A percentile compares a stretch with the other conserved stretches of the same genome.
These are phyloP conservation scores for Artibeus jamaicensis DNA, from an alignment of 2,797 vertebrate genomes.

Conservation along the genomic window DNA sequence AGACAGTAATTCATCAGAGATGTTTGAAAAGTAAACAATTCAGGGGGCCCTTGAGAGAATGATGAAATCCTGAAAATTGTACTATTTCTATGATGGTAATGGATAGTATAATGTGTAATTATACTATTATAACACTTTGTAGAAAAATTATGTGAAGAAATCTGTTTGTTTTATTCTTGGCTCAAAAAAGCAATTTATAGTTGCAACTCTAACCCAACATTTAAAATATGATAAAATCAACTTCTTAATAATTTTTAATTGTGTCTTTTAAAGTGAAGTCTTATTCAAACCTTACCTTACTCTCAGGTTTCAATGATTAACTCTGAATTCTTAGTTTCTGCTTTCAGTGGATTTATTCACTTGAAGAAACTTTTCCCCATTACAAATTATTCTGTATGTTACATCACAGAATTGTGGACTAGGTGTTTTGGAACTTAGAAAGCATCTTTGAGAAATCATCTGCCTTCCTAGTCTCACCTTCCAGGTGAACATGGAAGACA, in stretches of 20 bases:
- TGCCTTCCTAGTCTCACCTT: not conserved
- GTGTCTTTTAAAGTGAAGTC: not conserved
- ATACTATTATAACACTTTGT: not conserved
- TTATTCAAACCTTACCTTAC: not conserved
- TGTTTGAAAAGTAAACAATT: slow-evolving; percentile 41
- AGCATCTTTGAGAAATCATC: not conserved
- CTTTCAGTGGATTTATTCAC: not conserved
- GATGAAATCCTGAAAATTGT: slow-evolving; percentile 40
- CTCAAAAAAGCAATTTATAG: slow-evolving; percentile 44
- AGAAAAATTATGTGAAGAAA: slow-evolving; percentile 33
- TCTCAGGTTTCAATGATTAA: not conserved
- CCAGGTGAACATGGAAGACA: not conserved
- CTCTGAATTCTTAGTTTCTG: not conserved
- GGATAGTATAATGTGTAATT: not conserved
- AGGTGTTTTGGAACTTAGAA: not conserved
- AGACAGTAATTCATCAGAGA: slow-evolving; percentile 39
- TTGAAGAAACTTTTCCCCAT: not conserved
- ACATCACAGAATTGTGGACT: not conserved
- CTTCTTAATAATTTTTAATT: not conserved
- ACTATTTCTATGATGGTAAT: slow-evolving; percentile 23
- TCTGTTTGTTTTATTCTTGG: not conserved
- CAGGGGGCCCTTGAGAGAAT: slow-evolving; percentile 1
- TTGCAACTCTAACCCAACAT: not conserved
- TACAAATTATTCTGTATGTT: not conserved
- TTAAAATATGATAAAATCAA: slow-evolving; percentile 38